Evolutionary conservation across 2,113 vertebrate species (phyloP), one percentile per base, ranked within the genome.

Genomic region (Morone saxatilis): DNA sequence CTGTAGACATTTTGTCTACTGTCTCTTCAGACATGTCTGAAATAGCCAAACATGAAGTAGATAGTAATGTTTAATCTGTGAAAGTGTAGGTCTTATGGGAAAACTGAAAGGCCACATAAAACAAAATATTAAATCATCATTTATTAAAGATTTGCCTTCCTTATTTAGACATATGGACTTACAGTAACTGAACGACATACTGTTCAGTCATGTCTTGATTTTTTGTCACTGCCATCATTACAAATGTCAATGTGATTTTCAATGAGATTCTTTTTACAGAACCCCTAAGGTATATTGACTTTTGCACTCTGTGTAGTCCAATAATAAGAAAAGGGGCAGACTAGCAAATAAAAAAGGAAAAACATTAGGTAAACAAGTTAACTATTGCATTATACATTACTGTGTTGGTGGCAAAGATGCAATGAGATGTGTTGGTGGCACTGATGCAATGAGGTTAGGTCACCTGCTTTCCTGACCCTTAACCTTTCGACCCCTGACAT

Each of bases 401-500:
- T 20, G 43, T 22, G 17, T 51, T 71, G 54, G 19, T 31, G 14
- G 56, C 31, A 57, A 78, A 90, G 80, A 91, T 84, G 85, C 83
- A 83, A 86, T 81, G 51, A 83, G 76, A 31, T 31, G 31, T 36
- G n/a, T 50, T 70, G 53, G n/a, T 25, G 16, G 59, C 25, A 56
- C 76, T 91, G 80, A 91, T 84, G 85, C 83, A 83, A 86, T 81
- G 51, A 83, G 76, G 77, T 84, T 40, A 91, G 80, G 89, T 93
- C 93, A 90, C 83, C 69, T 61, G 68, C 76, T 71, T 79, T 54
- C 48, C 25, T 78, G 85, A 85, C 91, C 90, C 53, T 83, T 93
- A 74, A 92, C 89, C 83, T 89, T 76, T 73, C 90, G 72, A 92
- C 86, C 92, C 68, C 73, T 69, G 74, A 93, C 85, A 87, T 90